A percentile compares a stretch with the other conserved stretches of the same genome.
These are phyloP conservation scores for Aporophyla nigra DNA, from an alignment of 2,888 invertebrate species.

Conservation along the genomic window DNA sequence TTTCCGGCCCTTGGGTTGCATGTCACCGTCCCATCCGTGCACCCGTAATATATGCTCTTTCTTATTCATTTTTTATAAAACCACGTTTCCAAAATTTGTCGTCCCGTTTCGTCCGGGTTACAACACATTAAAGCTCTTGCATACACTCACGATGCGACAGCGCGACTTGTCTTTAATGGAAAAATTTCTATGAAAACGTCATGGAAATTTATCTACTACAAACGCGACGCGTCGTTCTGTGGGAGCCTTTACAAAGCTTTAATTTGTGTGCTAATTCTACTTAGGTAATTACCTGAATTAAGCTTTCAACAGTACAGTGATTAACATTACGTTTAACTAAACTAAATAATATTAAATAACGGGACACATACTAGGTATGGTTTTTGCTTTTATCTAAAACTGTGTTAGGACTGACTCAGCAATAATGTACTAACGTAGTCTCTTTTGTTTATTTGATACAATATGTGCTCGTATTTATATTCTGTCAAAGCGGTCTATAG, in stretches of 20 bases:
- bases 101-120: not conserved
- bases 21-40: not conserved
- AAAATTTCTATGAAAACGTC: too few species aligned
- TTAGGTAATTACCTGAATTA: not conserved
- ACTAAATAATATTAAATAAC: not conserved
- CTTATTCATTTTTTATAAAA: not conserved
- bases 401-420: not conserved
- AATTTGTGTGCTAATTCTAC: not conserved
- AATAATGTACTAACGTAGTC: not conserved
- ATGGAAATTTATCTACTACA: too few species aligned
- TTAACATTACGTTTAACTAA: not conserved
- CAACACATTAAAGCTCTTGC: not conserved
- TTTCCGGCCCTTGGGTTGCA: not conserved
- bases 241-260: not conserved
- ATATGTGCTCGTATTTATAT: not conserved
- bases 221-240: too few species aligned
- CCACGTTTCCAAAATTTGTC: not conserved
- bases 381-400: not conserved
- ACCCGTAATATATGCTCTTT: not conserved
- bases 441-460: constrained; percentile 4
- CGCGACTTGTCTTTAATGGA: too few species aligned
- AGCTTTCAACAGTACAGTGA: not conserved
- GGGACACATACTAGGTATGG: not conserved
- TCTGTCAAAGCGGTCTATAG: not conserved
- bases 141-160: too few species aligned